Evolutionary conservation across 2,888 invertebrate species (phyloP).

Genomic region (Galerucella pusilla): DNA sequence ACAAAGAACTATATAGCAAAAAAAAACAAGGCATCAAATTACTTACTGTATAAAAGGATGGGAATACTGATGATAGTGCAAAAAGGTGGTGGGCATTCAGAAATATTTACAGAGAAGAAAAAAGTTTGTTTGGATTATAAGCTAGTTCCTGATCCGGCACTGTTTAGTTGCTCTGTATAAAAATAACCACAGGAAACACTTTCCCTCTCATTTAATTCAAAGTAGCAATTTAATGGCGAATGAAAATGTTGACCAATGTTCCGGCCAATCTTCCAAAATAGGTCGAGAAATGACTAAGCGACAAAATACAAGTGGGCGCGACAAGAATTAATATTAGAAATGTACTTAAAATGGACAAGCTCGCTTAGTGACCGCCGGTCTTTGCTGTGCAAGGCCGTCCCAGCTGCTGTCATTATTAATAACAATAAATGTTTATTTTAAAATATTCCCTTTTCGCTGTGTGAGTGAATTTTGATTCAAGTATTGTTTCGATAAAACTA

Average conservation of each 20-base stretch:
- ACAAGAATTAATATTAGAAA: neutral
- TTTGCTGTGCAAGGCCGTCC: neutral
- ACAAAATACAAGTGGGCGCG: slow-evolving; percentile 3
- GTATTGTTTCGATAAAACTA: neutral
- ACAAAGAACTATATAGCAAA: too few relatives aligned
- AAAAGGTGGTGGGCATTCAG: too few relatives aligned
- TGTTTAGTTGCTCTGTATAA: neutral
- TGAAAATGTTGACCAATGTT: slow-evolving; percentile 1
- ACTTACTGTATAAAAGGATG: too few relatives aligned
- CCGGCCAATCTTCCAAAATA: slow-evolving; percentile 2
- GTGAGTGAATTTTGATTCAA: neutral
- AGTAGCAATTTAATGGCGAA: neutral
- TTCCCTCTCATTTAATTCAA: neutral
- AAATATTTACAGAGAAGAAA: too few relatives aligned
- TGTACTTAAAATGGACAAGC: neutral
- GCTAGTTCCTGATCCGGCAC: neutral
- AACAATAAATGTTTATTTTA: neutral
- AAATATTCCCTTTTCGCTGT: neutral
- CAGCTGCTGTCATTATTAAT: neutral
- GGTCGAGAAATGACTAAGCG: slow-evolving; percentile 4
- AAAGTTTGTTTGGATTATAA: neutral
- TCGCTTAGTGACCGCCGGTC: neutral
- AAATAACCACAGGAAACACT: neutral
- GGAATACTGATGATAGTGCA: too few relatives aligned
- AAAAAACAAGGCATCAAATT: too few relatives aligned